These are phyloP conservation scores for Protobothrops mucrosquamatus DNA, from an alignment of 2,113 vertebrate species.

Conservation along the genomic window DNA sequence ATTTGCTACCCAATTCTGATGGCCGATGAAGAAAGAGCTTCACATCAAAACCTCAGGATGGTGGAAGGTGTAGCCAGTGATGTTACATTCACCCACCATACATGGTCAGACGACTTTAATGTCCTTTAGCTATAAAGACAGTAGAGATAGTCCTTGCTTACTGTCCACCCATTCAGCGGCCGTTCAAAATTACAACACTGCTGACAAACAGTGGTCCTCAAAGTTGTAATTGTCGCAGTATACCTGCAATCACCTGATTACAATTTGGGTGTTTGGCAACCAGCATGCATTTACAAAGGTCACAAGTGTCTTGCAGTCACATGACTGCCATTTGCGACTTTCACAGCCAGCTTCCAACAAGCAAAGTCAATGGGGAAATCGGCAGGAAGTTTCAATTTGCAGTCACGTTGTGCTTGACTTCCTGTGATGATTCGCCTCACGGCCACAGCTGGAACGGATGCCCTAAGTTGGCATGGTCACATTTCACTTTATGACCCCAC, in stretches of 20 bases:
- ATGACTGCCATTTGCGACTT: neutral
- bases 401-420: neutral
- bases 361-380: neutral
- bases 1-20: neutral
- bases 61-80: neutral
- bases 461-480: neutral
- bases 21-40: neutral
- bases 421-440: neutral
- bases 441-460: neutral
- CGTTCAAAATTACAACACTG: neutral
- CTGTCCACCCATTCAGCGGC: neutral
- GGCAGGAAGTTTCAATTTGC: neutral
- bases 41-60: neutral
- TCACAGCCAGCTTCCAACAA: neutral
- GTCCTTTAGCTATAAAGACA: neutral
- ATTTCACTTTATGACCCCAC: neutral
- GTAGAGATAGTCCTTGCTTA: neutral
- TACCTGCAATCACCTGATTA: neutral
- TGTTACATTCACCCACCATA: neutral
- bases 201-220: neutral
- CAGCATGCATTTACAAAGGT: neutral
- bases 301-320: neutral
- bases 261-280: neutral
- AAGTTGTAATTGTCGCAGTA: neutral
- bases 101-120: neutral